Base-by-base conservation (phyloP, 2,888 invertebrate genomes). In the Protophormia terraenovae region DNA sequence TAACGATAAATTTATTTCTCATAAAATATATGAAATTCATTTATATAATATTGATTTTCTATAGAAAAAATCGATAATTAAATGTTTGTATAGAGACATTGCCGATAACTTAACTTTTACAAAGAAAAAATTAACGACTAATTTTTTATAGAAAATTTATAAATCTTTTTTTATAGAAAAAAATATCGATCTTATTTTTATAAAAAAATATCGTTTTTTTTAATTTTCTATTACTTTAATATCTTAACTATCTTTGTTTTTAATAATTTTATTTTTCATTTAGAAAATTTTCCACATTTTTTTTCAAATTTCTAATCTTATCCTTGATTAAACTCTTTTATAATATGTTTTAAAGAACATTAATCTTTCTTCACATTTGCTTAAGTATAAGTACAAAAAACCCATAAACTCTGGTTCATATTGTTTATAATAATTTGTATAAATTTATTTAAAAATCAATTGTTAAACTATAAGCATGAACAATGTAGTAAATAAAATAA, bases 391-490 rank as follows among this genome's bases (percentile, higher is more conserved):
- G 12, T 35, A 35, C 12, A 10, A 35, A 32, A 12, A 41, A n/a
- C 12, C n/a, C 7, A 72, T 38, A 58, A 41, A 53, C 72, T 58
- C 58, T 64, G 8, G 35, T n/a, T n/a, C 32, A 14, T 41, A 4
- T 16, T 76, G 55, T 76, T 66, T 76, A 66, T 76, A 76, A 66
- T 76, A 55, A 76, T 76, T 78, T 78, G 69, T 50, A 67, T n/a
- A 14, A 60, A 60, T 78, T 78, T 60, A 78, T 78, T 58, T 69
- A 19, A 41, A 38, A 41, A 55, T 29, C 41, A 72, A 41, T 72
- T 55, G 32, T 69, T 22, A 19, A 69, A 53, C 3, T 27, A 27
- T 71, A n/a, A n/a, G n/a, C n/a, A n/a, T n/a, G n/a, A n/a, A n/a
- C n/a, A n/a, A n/a, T n/a, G n/a, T n/a, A n/a, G n/a, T n/a, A n/a